Evolutionary conservation across 2,113 vertebrate genomes (phyloP).

Genomic region (Caloenas nicobarica): DNA sequence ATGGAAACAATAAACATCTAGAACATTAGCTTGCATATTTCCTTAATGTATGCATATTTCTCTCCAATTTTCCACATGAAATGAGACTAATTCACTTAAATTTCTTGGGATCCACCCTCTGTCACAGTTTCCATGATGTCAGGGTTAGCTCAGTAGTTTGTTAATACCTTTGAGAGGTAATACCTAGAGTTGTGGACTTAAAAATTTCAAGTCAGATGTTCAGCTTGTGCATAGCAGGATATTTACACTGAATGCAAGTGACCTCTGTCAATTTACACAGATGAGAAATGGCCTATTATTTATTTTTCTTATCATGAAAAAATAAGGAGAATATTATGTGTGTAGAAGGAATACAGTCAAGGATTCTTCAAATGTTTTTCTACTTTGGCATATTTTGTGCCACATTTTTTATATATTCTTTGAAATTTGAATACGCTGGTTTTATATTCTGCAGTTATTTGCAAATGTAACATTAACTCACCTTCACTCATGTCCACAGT

Average conservation of each 20-base stretch:
- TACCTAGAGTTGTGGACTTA: not conserved
- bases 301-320: not conserved
- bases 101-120: constrained; percentile 56
- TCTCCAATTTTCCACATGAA: constrained; percentile 70
- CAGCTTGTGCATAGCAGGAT: not conserved
- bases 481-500: not conserved
- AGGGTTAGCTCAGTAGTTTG: constrained; percentile 32
- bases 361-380: not conserved
- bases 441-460: not conserved
- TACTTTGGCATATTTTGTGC: not conserved
- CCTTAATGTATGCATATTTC: constrained; percentile 71
- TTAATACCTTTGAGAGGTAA: constrained; percentile 35
- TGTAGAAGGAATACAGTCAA: not conserved
- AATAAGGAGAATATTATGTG: not conserved
- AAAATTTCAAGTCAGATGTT: not conserved
- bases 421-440: not conserved
- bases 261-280: not conserved
- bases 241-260: not conserved
- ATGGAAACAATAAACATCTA: constrained; percentile 71
- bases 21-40: constrained; percentile 63
- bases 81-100: constrained; percentile 65
- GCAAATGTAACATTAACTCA: not conserved
- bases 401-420: not conserved
- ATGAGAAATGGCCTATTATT: not conserved
- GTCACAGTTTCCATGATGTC: constrained; percentile 55